These are phyloP conservation scores for Agrilus cyanescens DNA, from an alignment of 2,888 invertebrate genomes.

Conservation along the genomic window DNA sequence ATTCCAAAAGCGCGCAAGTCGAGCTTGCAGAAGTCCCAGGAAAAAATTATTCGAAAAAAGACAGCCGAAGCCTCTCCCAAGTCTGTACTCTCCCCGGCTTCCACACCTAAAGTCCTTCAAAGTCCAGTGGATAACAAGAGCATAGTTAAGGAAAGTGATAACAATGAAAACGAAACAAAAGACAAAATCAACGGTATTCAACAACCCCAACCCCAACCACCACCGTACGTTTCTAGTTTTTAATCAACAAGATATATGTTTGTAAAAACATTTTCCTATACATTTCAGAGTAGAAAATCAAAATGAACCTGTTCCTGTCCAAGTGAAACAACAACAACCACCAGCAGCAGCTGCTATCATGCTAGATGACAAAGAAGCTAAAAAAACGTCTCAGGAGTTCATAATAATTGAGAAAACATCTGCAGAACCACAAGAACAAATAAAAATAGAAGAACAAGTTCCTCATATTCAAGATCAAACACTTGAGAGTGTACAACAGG, in stretches of 20 bases:
- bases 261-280: too few relatives aligned
- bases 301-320: too few relatives aligned
- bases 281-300: too few relatives aligned
- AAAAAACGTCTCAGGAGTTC: not conserved
- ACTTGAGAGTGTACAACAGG: too few relatives aligned
- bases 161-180: not conserved
- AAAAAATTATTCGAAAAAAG: constrained; percentile 17
- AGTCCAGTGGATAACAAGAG: constrained; percentile 6
- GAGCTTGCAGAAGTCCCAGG: constrained; percentile 21
- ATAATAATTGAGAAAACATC: constrained; percentile 2
- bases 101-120: constrained; percentile 2
- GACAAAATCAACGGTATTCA: not conserved
- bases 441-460: constrained; percentile 6
- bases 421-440: constrained; percentile 10
- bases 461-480: constrained; percentile 9
- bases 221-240: too few relatives aligned
- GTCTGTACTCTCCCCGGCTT: constrained; percentile 17
- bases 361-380: too few relatives aligned
- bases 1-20: constrained; percentile 36
- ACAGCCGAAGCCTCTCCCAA: constrained; percentile 19
- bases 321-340: too few relatives aligned
- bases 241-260: too few relatives aligned
- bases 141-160: constrained; percentile 5
- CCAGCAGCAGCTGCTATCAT: too few relatives aligned
- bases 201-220: too few relatives aligned